Evolutionary conservation across 2,888 invertebrate species (phyloP).

Genomic region (Pristionchus entomophagus): DNA sequence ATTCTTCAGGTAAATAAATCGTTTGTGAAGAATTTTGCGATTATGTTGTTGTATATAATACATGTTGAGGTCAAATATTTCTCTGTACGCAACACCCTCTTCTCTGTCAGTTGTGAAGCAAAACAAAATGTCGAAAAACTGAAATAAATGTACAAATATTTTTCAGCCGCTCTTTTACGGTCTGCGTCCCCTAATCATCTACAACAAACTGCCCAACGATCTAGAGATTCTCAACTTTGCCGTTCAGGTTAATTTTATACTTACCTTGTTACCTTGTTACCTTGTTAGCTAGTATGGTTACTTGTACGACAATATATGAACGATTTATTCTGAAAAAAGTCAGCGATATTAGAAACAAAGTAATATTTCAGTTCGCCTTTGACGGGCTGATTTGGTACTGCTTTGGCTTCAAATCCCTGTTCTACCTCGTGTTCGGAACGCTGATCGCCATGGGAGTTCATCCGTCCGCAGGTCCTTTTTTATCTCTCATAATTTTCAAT

Average conservation of each 20-base stretch:
- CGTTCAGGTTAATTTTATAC: slow-evolving; percentile 80
- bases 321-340: no score
- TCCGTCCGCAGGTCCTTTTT: slow-evolving; percentile 92
- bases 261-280: not conserved
- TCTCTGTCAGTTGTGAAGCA: no score
- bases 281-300: not conserved
- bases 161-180: slow-evolving; percentile 86
- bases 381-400: slow-evolving; percentile 85
- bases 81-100: no score
- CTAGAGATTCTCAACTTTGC: slow-evolving; percentile 89
- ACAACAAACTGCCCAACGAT: slow-evolving; percentile 80
- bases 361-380: slow-evolving; percentile 83
- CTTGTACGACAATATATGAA: no score
- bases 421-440: slow-evolving; percentile 88
- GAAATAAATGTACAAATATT: not conserved
- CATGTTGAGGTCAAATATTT: no score
- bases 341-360: no score
- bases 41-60: not conserved
- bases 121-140: no score
- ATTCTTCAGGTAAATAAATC: slow-evolving; percentile 83
- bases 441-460: slow-evolving; percentile 65
- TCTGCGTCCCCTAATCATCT: slow-evolving; percentile 85
- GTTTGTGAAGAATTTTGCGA: not conserved
- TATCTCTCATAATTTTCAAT: no score
- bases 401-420: slow-evolving; percentile 83